A percentile compares a stretch with the other conserved stretches of the same genome.
These are phyloP conservation scores for Mergus octosetaceus DNA, from an alignment of 2,797 vertebrate genomes.

Conservation along the genomic window DNA sequence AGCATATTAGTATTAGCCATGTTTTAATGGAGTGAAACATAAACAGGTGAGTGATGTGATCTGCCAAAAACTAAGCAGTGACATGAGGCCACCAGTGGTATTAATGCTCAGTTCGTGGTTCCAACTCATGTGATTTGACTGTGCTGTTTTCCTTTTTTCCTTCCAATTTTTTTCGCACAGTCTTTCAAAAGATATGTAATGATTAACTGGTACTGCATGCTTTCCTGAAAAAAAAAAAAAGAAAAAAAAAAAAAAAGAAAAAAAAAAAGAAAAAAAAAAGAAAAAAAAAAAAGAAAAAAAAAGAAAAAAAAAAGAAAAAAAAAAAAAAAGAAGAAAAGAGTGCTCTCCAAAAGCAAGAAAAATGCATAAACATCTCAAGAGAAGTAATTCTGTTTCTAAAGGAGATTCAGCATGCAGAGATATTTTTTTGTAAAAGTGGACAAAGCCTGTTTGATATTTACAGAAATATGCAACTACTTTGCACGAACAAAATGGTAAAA, in stretches of 20 bases:
- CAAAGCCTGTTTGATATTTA: constrained; percentile 60
- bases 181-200: neutral
- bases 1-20: neutral
- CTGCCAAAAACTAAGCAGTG: neutral
- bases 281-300: neutral
- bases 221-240: neutral
- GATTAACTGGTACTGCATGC: neutral
- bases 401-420: constrained; percentile 2
- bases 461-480: constrained; percentile 45
- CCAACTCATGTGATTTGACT: neutral
- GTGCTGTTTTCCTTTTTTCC: constrained; percentile 1
- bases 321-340: neutral
- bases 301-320: neutral
- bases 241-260: neutral
- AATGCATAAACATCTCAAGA: neutral
- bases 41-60: neutral
- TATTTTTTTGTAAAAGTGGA: neutral
- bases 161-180: constrained; percentile 29
- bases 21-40: neutral
- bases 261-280: neutral
- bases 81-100: neutral
- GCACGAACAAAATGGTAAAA: constrained; percentile 52
- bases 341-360: neutral
- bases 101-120: neutral
- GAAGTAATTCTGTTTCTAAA: neutral